phyloP scores from a whole-genome alignment of 2,888 invertebrate species.

The Monochamus alternatus region DNA sequence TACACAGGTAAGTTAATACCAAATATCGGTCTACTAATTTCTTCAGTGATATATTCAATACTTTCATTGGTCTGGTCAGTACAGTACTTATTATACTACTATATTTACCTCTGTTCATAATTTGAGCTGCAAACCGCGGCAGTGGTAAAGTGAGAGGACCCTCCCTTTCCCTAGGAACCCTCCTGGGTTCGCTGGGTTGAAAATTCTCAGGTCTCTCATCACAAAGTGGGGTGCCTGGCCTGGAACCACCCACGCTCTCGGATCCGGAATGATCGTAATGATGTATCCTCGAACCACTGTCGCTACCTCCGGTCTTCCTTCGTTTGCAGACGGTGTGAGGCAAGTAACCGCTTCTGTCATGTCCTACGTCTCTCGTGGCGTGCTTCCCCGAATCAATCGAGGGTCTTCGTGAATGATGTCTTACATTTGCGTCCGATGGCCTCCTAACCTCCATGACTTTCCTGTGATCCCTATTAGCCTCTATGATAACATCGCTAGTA shows the following conservation, averaged over 20 bases:
- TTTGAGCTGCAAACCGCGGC: constrained; percentile 86
- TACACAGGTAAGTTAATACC: too few relatives aligned
- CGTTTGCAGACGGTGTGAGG: constrained; percentile 73
- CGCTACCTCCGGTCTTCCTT: constrained; percentile 72
- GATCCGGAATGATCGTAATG: constrained; percentile 75
- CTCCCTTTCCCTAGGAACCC: constrained; percentile 74
- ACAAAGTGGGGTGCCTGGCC: constrained; percentile 89
- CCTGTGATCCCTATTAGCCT: constrained; percentile 68
- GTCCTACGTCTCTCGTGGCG: constrained; percentile 46
- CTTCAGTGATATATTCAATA: too few relatives aligned
- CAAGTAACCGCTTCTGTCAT: constrained; percentile 61
- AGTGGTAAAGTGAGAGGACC: constrained; percentile 87
- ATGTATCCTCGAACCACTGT: constrained; percentile 64
- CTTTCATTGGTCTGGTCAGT: too few relatives aligned
- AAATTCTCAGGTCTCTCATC: constrained; percentile 86
- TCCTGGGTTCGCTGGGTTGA: constrained; percentile 83
- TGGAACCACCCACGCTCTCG: constrained; percentile 80
- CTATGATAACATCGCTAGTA: constrained; percentile 68
- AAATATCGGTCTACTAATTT: too few relatives aligned
- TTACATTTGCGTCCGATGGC: constrained; percentile 71
- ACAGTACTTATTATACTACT: neutral
- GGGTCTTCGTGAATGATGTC: constrained; percentile 72
- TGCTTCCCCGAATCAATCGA: constrained; percentile 71
- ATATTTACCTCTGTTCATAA: constrained; percentile 57
- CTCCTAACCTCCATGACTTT: constrained; percentile 73